These are phyloP conservation scores for Lepidocolaptes lacrymiger DNA, from an alignment of 2,797 vertebrate genomes.

Conservation along the genomic window DNA sequence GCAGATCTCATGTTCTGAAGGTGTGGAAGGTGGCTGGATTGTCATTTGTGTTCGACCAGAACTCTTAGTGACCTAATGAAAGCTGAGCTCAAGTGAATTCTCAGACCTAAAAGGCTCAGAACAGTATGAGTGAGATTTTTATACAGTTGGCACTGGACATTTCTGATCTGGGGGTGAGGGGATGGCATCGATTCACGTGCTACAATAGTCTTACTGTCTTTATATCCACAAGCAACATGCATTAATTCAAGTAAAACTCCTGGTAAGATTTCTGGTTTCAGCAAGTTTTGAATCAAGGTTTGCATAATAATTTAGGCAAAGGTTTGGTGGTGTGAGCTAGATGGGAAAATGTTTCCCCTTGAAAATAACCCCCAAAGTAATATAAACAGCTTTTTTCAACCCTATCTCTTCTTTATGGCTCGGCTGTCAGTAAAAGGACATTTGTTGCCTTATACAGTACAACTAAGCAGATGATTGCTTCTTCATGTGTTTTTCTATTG, in stretches of 20 bases:
- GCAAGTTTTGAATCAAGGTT: not conserved
- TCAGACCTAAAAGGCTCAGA: not conserved
- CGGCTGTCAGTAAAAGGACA: not conserved
- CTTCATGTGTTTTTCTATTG: not conserved
- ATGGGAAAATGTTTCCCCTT: not conserved
- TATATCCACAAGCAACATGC: not conserved
- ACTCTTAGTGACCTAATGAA: not conserved
- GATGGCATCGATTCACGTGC: fast-evolving
- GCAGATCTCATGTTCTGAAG: not conserved
- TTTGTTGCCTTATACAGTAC: not conserved
- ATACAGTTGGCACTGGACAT: not conserved
- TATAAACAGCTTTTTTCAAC: not conserved
- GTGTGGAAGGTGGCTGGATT: not conserved
- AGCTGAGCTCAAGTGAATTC: not conserved
- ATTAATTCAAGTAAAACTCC: not conserved
- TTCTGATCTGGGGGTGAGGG: not conserved
- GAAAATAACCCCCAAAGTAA: not conserved
- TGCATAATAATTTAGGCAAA: not conserved
- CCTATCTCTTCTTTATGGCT: not conserved
- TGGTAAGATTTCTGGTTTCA: not conserved
- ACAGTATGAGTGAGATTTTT: not conserved
- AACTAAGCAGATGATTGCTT: not conserved
- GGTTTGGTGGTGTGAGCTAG: not conserved
- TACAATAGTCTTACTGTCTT: not conserved
- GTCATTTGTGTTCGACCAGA: not conserved